Evolutionary conservation across 1,140 invertebrate genomes (phyloP).

Genomic region (Drusus annulatus): DNA sequence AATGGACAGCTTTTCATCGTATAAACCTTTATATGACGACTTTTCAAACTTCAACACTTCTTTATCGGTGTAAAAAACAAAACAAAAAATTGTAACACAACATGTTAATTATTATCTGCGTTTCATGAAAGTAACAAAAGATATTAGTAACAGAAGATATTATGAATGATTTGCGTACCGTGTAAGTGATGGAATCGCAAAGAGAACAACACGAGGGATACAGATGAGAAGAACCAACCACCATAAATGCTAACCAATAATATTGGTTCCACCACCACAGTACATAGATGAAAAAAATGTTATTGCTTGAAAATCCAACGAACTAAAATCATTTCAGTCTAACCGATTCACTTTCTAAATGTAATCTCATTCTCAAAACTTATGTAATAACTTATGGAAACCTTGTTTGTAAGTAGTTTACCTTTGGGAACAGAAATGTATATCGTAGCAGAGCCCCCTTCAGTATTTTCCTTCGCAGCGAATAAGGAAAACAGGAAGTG

Average conservation of each 20-base stretch:
- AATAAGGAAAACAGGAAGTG: conserved; percentile 43
- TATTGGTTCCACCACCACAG: too few species aligned
- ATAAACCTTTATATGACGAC: conserved; percentile 20
- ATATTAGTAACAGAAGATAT: background rate
- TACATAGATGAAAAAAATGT: background rate
- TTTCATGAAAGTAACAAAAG: background rate
- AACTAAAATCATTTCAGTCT: background rate
- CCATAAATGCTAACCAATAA: background rate
- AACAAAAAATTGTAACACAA: background rate
- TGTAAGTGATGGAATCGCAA: background rate
- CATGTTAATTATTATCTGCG: background rate
- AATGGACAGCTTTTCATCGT: conserved; percentile 1
- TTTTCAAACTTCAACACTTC: conserved; percentile 38
- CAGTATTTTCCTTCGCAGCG: conserved; percentile 19
- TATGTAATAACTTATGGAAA: background rate
- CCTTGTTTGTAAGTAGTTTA: background rate
- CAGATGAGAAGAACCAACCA: background rate
- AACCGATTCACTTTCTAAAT: background rate
- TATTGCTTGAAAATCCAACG: background rate
- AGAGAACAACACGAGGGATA: too few species aligned
- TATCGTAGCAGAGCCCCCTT: conserved; percentile 30
- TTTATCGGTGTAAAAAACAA: background rate
- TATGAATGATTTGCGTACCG: background rate
- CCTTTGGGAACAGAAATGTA: conserved; percentile 45
- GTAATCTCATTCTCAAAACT: background rate